Evolutionary conservation across 2,797 vertebrate genomes (phyloP).

Genomic region (Falco rusticolus): DNA sequence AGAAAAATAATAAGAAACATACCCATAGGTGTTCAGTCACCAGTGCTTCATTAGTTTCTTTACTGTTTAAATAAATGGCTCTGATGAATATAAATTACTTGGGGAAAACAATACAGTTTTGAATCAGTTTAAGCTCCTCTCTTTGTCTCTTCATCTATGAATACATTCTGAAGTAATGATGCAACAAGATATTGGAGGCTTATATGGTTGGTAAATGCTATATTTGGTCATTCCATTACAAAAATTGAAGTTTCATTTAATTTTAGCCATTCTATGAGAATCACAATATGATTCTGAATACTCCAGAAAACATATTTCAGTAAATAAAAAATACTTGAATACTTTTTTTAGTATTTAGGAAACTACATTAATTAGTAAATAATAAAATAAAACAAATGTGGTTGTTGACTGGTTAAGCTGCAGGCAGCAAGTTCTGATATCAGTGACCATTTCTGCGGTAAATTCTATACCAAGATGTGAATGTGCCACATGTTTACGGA

Average conservation of each 20-base stretch:
- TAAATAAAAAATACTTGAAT: not conserved
- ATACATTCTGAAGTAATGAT: slow-evolving; percentile 41
- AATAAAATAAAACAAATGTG: not conserved
- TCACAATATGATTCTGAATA: not conserved
- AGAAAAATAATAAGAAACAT: slow-evolving; percentile 77
- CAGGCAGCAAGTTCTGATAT: not conserved
- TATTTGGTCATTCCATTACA: not conserved
- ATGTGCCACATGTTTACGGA: not conserved
- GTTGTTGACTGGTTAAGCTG: not conserved
- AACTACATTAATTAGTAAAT: not conserved
- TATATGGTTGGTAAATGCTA: not conserved
- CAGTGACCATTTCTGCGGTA: not conserved
- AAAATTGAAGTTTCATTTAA: not conserved
- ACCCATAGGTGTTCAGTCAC: slow-evolving; percentile 70
- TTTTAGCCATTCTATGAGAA: not conserved
- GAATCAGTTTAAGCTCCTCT: slow-evolving; percentile 15
- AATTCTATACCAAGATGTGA: not conserved
- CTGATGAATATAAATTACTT: slow-evolving; percentile 72
- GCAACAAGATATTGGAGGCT: not conserved
- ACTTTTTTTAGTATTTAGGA: too few relatives aligned
- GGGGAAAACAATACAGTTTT: slow-evolving; percentile 25
- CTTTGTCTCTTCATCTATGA: not conserved
- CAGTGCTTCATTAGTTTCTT: slow-evolving; percentile 71
- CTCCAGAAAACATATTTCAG: not conserved
- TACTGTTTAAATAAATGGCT: slow-evolving; percentile 69